phyloP scores from a whole-genome alignment of 2,888 invertebrate species.

The Macaria liturata region DNA sequence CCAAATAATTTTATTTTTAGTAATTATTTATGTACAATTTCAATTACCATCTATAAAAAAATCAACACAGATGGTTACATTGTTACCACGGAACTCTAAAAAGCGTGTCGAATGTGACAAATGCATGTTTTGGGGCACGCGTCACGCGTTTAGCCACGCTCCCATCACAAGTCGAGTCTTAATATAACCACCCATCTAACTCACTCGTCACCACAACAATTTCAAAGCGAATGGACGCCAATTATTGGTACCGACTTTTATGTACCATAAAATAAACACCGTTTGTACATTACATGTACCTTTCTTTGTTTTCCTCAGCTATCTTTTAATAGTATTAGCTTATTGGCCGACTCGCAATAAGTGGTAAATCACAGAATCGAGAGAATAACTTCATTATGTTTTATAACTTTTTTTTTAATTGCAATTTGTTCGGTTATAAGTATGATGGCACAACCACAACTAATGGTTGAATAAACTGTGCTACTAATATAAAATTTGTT shows the following conservation, averaged over 20 bases:
- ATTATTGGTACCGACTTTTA: conserved; percentile 15
- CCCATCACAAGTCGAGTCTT: conserved; percentile 42
- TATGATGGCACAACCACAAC: too few species aligned
- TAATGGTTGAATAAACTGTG: too few species aligned
- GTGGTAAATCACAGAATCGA: background rate
- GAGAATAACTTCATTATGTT: conserved; percentile 3
- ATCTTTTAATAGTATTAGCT: conserved; percentile 34
- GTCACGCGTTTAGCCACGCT: conserved; percentile 62
- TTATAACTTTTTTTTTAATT: background rate
- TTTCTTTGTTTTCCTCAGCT: conserved; percentile 28
- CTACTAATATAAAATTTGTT: too few species aligned
- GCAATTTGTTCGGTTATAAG: too few species aligned
- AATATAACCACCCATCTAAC: conserved; percentile 48
- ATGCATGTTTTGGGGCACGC: conserved; percentile 80
- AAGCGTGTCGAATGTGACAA: conserved; percentile 77
- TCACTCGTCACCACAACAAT: conserved; percentile 24
- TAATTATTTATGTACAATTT: too few species aligned
- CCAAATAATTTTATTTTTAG: too few species aligned
- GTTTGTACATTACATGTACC: background rate
- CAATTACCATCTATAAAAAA: too few species aligned
- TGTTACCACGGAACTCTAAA: conserved; percentile 25
- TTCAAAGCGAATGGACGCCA: conserved; percentile 16
- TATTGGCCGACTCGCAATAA: background rate
- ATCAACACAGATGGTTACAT: background rate
- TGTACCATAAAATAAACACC: conserved; percentile 27